Conservation (phyloP, 2,888 invertebrate genomes). For the Zhuqinia jingwanae region DNA sequence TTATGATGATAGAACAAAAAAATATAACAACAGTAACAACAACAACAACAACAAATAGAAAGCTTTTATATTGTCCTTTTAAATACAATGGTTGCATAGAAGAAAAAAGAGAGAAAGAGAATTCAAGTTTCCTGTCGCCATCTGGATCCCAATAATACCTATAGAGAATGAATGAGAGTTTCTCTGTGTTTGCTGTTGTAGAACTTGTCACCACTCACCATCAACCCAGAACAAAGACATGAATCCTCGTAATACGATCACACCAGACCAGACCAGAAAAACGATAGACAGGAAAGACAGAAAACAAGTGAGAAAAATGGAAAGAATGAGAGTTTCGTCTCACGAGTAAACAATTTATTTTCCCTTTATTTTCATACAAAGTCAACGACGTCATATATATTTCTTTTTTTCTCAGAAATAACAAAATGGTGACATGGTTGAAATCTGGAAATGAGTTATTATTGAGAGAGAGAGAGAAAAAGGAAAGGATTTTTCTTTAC, state of each 20-base stretch:
- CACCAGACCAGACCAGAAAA: not conserved
- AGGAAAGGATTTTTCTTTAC: no score
- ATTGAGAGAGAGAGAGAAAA: no score
- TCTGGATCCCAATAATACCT: not conserved
- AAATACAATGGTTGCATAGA: not conserved
- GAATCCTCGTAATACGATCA: not conserved
- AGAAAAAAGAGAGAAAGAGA: not conserved
- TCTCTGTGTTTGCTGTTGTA: not conserved
- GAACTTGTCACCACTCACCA: not conserved
- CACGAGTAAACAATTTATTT: no score
- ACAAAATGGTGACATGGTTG: no score
- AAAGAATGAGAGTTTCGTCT: not conserved
- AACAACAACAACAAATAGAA: not conserved
- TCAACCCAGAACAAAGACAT: not conserved
- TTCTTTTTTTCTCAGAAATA: no score
- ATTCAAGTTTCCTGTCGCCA: constrained; percentile 14
- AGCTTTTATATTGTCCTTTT: constrained; percentile 2
- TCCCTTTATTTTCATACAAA: no score
- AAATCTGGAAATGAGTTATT: no score
- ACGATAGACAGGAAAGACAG: not conserved
- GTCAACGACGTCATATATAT: no score
- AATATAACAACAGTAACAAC: constrained; percentile 1
- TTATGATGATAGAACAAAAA: constrained; percentile 15
- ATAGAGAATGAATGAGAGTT: not conserved
- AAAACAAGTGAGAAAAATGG: not conserved